phyloP scores from a whole-genome alignment of 1,140 invertebrate genomes.

The Acromyrmex echinatior region DNA sequence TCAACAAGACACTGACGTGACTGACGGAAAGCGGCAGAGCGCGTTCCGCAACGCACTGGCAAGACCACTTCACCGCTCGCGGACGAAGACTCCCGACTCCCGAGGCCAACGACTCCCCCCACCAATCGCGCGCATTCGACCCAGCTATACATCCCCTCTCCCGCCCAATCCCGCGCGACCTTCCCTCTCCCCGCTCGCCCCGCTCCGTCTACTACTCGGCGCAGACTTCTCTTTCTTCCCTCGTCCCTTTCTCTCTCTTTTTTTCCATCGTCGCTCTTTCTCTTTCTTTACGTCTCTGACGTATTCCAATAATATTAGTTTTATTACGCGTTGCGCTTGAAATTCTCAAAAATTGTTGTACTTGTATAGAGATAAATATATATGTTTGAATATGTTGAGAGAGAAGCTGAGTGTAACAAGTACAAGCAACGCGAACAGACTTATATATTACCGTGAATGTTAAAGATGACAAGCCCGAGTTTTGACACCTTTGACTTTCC shows the following conservation, averaged over 20 bases:
- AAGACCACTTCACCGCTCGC: constrained; percentile 36
- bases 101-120: constrained; percentile 76
- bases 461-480: neutral
- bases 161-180: constrained; percentile 25
- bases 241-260: neutral
- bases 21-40: constrained; percentile 23
- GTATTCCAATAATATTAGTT: neutral
- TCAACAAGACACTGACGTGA: neutral
- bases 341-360: too few species aligned
- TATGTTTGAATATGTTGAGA: too few species aligned
- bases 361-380: too few species aligned
- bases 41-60: constrained; percentile 71
- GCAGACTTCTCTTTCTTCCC: neutral
- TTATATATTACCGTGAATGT: constrained; percentile 16
- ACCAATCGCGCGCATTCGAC: constrained; percentile 60
- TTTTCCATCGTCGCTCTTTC: neutral
- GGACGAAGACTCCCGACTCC: constrained; percentile 71
- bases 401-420: too few species aligned
- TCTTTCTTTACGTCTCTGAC: neutral
- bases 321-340: too few species aligned
- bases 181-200: neutral
- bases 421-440: too few species aligned
- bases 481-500: neutral
- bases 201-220: neutral
- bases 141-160: constrained; percentile 63